These are phyloP conservation scores for Chascanopsetta lugubris DNA, from an alignment of 2,113 vertebrate genomes.

Conservation along the genomic window DNA sequence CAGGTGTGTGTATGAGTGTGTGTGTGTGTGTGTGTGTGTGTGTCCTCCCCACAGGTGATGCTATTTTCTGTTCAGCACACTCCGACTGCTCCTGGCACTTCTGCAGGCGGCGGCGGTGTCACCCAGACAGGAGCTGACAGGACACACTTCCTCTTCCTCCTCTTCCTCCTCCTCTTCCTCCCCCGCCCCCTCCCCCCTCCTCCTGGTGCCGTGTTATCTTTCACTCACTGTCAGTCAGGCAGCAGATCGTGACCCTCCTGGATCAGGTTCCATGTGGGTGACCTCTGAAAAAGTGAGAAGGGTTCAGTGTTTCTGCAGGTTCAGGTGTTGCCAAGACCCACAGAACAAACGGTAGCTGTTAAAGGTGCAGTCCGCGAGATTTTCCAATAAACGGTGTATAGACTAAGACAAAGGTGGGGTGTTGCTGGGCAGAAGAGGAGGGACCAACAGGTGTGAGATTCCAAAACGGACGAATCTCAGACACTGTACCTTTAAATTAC, in stretches of 20 bases:
- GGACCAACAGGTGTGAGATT: too few relatives aligned
- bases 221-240: conserved; percentile 44
- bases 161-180: too few relatives aligned
- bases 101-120: background rate
- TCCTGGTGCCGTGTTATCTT: conserved; percentile 54
- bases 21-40: background rate
- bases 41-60: conserved; percentile 32
- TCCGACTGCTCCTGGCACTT: conserved; percentile 16
- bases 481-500: too few relatives aligned
- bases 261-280: conserved; percentile 1
- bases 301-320: background rate
- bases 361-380: too few relatives aligned
- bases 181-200: too few relatives aligned
- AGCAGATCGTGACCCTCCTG: conserved; percentile 24
- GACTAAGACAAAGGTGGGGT: too few relatives aligned
- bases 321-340: too few relatives aligned
- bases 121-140: conserved; percentile 27
- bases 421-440: too few relatives aligned
- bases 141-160: conserved; percentile 23
- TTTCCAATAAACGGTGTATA: too few relatives aligned
- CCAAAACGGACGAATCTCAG: too few relatives aligned
- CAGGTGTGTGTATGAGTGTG: conserved; percentile 13
- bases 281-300: conserved; percentile 10
- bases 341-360: too few relatives aligned
- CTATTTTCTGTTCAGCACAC: conserved; percentile 2